Evolutionary conservation across 2,888 invertebrate genomes (phyloP).

Genomic region (Athetis lepigone): DNA sequence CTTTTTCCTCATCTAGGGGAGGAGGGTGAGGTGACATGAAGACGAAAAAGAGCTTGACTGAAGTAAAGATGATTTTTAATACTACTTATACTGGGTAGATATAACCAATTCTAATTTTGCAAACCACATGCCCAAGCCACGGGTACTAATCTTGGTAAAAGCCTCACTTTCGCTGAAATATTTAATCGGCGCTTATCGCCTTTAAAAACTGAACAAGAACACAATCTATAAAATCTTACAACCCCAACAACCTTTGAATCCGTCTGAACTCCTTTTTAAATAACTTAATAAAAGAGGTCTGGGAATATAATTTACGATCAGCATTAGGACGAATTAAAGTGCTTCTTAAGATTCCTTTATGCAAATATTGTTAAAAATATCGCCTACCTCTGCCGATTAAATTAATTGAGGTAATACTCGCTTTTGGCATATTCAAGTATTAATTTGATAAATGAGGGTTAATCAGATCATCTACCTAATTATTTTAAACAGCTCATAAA

Average conservation of each 20-base stretch:
- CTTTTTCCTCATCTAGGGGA: no score
- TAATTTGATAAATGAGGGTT: constrained; percentile 84
- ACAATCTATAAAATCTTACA: constrained; percentile 19
- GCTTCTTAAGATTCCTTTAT: constrained; percentile 87
- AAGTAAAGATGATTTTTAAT: no score
- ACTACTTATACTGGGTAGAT: no score
- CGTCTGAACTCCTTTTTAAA: constrained; percentile 62
- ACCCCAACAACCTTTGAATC: constrained; percentile 41
- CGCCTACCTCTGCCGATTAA: constrained; percentile 71
- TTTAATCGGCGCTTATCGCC: background rate
- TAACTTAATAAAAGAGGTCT: constrained; percentile 80
- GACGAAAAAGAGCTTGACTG: no score
- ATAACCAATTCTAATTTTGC: background rate
- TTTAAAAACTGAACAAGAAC: background rate
- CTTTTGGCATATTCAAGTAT: constrained; percentile 78
- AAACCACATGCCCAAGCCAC: no score
- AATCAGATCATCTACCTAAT: constrained; percentile 80
- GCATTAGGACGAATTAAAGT: constrained; percentile 79
- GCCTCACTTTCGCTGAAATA: background rate
- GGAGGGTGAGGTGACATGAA: no score
- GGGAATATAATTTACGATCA: constrained; percentile 77
- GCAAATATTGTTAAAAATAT: constrained; percentile 85
- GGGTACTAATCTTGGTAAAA: no score
- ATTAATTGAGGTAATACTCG: constrained; percentile 83
- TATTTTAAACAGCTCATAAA: constrained; percentile 83